Evolutionary conservation across 2,888 invertebrate genomes (phyloP), one percentile per base, ranked within the genome.

Genomic region (Chrysopilus asiliformis): DNA sequence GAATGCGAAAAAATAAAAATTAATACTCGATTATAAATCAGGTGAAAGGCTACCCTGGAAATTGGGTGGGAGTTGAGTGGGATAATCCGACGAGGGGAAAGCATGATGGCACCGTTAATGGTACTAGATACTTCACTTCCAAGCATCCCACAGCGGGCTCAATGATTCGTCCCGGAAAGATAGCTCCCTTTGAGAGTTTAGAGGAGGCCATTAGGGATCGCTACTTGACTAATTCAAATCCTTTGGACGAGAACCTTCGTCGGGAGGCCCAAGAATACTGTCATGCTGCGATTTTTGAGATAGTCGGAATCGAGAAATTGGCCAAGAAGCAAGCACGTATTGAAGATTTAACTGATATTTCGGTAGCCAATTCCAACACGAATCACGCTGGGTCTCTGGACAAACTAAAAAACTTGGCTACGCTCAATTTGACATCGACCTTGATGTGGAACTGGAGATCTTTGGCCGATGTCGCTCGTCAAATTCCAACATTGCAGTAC

Each of bases 1-100:
- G 14, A 3, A 17, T 15, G 14, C n/a, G n/a, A n/a, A n/a, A 28
- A 28, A 10, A 4, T 29, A 12, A 10, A 29, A 22, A 17, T 33
- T 18, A 20, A 16, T 28, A 2, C n/a, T 30, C 19, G n/a, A 12
- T 36, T 31, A 8, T 5, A 5, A 8, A 25, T 25, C n/a, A 64
- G 64, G 72, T 76, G 35, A 71, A 74, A 42, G 78, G 79, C 1
- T 71, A 79, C 50, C 64, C 70, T 39, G 83, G 83, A 28, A 56
- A 67, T 19, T 95, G 94, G 95, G 68, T 89, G 38, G 97, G 97
- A 1, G 74, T 97, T n/a, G 95, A 97, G 57, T 97, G 95, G 95
- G 95, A 97, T 58, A 79, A 90, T 51, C 70, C 75, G 3, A 63
- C 66, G 6, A 70, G 95, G 50, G 97, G 97, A 2, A 94, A 91